Percentiles rank a stretch among this genome's conserved stretches.
phyloP scores from a whole-genome alignment of 2,113 vertebrate species.

The Clarias batrachus region DNA sequence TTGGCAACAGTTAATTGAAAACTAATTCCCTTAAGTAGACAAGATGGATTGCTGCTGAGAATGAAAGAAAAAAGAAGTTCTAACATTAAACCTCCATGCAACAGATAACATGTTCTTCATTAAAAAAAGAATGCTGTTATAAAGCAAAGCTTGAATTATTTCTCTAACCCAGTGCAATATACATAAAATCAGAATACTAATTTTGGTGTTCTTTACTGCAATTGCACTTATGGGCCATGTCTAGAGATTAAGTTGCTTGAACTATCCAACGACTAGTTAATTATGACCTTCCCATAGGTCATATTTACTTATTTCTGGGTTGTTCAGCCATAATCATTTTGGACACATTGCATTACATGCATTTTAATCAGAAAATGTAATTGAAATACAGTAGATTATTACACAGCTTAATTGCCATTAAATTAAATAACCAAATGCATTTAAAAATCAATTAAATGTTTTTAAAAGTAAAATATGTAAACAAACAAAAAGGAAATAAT shows the following conservation, averaged over 20 bases:
- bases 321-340: background rate
- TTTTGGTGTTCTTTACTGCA: background rate
- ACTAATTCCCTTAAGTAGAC: conserved; percentile 55
- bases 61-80: conserved; percentile 44
- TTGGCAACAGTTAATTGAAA: conserved; percentile 55
- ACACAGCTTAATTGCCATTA: no score
- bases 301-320: background rate
- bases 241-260: background rate
- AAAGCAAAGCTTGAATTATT: background rate
- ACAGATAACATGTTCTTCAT: conserved; percentile 4
- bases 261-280: background rate
- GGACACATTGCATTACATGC: background rate
- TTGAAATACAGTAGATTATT: background rate
- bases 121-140: background rate
- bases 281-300: background rate
- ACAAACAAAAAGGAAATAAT: no score
- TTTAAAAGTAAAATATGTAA: no score
- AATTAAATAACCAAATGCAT: no score
- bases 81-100: conserved; percentile 25
- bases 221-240: background rate
- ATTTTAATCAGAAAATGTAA: background rate
- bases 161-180: background rate
- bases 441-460: no score
- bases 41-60: conserved; percentile 47
- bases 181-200: background rate